These are phyloP conservation scores for Drosophila nr. perissopoda DNA, from an alignment of 2,888 invertebrate genomes.

Conservation along the genomic window DNA sequence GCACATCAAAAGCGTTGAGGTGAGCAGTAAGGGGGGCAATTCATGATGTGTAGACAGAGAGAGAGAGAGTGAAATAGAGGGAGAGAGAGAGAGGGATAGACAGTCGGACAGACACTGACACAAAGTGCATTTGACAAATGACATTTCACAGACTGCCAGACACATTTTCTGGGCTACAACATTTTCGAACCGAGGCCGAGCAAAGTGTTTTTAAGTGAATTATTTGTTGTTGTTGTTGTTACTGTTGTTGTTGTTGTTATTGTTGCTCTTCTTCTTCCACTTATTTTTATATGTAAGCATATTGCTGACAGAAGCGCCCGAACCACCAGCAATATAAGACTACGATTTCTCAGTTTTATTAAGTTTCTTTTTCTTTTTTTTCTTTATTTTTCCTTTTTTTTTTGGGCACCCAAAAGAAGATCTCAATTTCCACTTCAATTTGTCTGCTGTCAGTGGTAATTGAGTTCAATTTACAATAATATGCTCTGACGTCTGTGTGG, in stretches of 20 bases:
- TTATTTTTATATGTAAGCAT: conserved; percentile 2
- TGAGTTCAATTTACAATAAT: conserved; percentile 84
- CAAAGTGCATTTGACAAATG: conserved; percentile 83
- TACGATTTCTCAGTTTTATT: conserved; percentile 70
- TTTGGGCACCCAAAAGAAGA: conserved; percentile 67
- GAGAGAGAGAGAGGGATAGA: conserved; percentile 2
- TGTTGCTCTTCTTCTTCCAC: conserved; percentile 19
- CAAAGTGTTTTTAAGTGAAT: conserved; percentile 79
- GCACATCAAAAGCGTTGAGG: conserved; percentile 63
- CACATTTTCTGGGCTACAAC: conserved; percentile 58
- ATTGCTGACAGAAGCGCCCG: conserved; percentile 20
- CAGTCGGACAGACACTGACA: conserved; percentile 56
- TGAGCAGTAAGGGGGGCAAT: conserved; percentile 8
- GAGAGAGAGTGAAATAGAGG: conserved; percentile 4
- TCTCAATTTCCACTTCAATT: conserved; percentile 85
- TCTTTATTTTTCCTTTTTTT: not conserved
- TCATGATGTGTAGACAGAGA: conserved; percentile 22
- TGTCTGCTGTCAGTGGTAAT: conserved; percentile 84
- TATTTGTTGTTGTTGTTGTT: conserved; percentile 54
- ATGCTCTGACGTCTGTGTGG: conserved; percentile 78
- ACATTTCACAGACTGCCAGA: conserved; percentile 82
- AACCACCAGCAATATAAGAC: conserved; percentile 6
- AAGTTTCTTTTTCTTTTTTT: conserved; percentile 37
- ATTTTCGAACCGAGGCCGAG: conserved; percentile 59
- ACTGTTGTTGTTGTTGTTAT: conserved; percentile 14